phyloP scores from a whole-genome alignment of 35 echinoderm and acorn worm genomes.

The Strongylocentrotus purpuratus region DNA sequence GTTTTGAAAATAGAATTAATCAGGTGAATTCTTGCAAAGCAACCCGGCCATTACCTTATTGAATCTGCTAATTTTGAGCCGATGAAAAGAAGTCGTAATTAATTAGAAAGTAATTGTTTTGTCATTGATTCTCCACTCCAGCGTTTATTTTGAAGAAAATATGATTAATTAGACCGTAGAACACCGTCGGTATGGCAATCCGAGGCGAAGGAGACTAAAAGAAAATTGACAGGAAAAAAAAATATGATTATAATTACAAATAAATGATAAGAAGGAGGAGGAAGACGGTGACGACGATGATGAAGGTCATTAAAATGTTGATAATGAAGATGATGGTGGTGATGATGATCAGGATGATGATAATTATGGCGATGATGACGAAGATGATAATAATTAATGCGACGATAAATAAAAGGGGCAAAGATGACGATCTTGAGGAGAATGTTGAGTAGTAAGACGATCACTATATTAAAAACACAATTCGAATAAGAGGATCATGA shows the following conservation, averaged over 20 bases:
- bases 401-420: too few species aligned
- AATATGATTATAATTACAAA: neutral
- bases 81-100: neutral
- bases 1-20: neutral
- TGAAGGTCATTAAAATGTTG: neutral
- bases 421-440: too few species aligned
- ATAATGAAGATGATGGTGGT: neutral
- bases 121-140: neutral
- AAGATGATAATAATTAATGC: neutral
- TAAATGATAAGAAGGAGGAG: neutral
- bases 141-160: neutral
- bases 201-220: neutral
- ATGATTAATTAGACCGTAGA: neutral
- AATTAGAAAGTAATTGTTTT: constrained; percentile 31
- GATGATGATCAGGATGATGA: neutral
- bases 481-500: too few species aligned
- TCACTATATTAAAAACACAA: too few species aligned
- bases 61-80: constrained; percentile 22
- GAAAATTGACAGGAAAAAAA: neutral
- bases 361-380: neutral
- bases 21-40: neutral
- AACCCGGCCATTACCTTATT: neutral
- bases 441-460: too few species aligned
- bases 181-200: neutral
- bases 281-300: neutral